Percentiles rank a stretch among this genome's conserved stretches.
Evolutionary conservation across 2,888 invertebrate species (phyloP).

Genomic region (Matsumyia berberina): DNA sequence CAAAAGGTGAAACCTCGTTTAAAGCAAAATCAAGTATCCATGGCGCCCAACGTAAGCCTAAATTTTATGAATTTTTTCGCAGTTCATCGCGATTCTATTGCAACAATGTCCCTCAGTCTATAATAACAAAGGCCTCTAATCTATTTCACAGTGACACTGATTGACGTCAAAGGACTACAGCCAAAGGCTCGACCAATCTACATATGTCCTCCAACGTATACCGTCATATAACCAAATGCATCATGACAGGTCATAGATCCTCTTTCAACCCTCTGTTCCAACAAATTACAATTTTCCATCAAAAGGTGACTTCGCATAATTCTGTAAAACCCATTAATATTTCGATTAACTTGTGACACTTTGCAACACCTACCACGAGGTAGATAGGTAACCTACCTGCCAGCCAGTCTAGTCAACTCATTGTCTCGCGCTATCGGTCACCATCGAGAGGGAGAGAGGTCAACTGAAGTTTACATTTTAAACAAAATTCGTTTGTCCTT

Average conservation of each 20-base stretch:
- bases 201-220: conserved; percentile 18
- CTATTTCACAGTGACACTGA: too few species aligned
- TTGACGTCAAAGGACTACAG: background rate
- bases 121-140: background rate
- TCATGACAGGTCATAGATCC: conserved; percentile 31
- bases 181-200: background rate
- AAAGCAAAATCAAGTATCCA: too few species aligned
- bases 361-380: conserved; percentile 50
- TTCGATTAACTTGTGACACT: conserved; percentile 78
- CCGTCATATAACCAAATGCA: conserved; percentile 5
- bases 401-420: conserved; percentile 13
- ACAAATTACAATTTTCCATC: conserved; percentile 49
- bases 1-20: too few species aligned
- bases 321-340: conserved; percentile 76
- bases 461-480: conserved; percentile 50
- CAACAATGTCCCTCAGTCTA: too few species aligned
- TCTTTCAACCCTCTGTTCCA: background rate
- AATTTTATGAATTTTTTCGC: too few species aligned
- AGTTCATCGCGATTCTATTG: too few species aligned
- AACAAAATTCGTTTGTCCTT: conserved; percentile 28
- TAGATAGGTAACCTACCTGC: background rate
- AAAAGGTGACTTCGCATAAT: conserved; percentile 36
- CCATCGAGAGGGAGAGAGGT: conserved; percentile 41
- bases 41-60: too few species aligned
- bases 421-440: conserved; percentile 55